Base-by-base conservation (phyloP, 2,888 invertebrate genomes). In the Melanostoma mellinum region DNA sequence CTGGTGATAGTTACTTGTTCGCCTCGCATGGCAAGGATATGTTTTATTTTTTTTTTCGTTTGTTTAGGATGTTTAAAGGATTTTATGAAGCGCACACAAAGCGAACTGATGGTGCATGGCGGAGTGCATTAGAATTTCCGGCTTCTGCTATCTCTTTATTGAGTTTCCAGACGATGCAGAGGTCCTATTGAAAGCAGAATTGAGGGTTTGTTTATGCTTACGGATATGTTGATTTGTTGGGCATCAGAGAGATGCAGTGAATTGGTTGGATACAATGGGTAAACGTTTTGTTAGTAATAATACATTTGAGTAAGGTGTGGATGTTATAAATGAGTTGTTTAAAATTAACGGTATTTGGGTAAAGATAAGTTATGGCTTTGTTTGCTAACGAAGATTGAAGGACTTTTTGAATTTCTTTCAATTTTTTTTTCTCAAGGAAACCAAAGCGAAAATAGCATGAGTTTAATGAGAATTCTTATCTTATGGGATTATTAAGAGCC, bases 201-300 rank as follows among this genome's bases (percentile, higher is more conserved):
- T 74, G 74, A 80, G 56, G 69, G 61, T 81, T 76, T 72, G 60
- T 81, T 81, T 80, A 80, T 65, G 79, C 61, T 36, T 79, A 69
- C 55, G 50, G 72, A 73, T 77, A 72, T 73, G 61, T 72, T 82
- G 61, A 82, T 56, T 67, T 68, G 77, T 82, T 72, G 48, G 56
- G 60, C 52, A 72, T 81, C 71, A 56, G 63, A 63, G 20, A 20
- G 55, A 69, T 53, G 42, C 44, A 46, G 67, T 76, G 63, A 72
- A 48, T 76, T 76, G 9, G 60, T 67, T 42, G 38, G 33, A 9
- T 42, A n/a, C 35, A 63, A 60, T 42, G 38, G 33, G 10, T 42
- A n/a, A 35, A 63, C 42, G 55, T 20, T 63, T 58, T 46, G 61
- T 61, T 60, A 61, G 40, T 55, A 72, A 81, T 63, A 72, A 81